phyloP scores from a whole-genome alignment of 2,113 vertebrate species.

The Passer domesticus region DNA sequence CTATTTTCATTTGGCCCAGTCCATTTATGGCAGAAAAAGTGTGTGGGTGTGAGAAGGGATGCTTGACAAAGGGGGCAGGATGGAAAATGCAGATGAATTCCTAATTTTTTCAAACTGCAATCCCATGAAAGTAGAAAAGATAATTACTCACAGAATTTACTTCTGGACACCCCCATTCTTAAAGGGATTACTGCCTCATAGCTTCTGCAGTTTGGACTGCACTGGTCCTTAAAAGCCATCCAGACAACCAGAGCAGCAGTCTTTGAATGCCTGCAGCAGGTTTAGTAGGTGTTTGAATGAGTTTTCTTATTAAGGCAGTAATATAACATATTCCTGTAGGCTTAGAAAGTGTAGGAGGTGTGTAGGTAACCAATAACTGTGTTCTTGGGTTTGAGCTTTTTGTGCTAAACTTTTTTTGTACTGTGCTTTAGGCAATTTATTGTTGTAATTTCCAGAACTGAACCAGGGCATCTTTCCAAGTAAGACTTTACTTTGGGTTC shows the following conservation, averaged over 20 bases:
- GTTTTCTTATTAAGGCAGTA: not conserved
- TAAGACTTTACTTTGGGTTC: not conserved
- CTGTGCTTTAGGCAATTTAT: not conserved
- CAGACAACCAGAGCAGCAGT: not conserved
- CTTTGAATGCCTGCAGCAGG: not conserved
- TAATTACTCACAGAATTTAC: not conserved
- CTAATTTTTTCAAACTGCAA: not conserved
- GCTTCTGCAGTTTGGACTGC: not conserved
- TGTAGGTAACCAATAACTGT: not conserved
- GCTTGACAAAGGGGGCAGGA: not conserved
- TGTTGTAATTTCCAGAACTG: not conserved
- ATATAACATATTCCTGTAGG: not conserved
- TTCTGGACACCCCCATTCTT: not conserved
- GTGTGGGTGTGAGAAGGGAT: not conserved
- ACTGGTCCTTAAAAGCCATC: not conserved
- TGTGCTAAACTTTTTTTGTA: not conserved
- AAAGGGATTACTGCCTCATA: not conserved
- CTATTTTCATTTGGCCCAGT: not conserved
- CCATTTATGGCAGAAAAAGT: not conserved
- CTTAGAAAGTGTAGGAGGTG: not conserved
- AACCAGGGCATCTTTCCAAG: not conserved
- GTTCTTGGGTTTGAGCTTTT: not conserved
- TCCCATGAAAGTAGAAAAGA: not conserved
- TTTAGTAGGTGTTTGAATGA: not conserved
- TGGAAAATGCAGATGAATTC: not conserved